Base-by-base conservation (phyloP, 2,888 invertebrate species). In the Helleia helle region DNA sequence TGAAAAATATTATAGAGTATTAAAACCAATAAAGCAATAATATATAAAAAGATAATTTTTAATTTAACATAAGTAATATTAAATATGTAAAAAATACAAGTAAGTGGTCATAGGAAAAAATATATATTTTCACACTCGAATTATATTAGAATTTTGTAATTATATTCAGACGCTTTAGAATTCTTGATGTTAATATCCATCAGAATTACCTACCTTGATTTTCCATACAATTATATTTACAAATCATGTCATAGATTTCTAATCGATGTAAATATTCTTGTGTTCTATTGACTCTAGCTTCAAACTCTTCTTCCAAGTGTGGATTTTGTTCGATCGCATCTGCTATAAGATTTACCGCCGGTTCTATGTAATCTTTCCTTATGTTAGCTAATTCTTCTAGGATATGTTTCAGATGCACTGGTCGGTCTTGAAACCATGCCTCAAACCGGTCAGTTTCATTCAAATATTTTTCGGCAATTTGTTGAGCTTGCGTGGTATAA, bases 371-470 rank as follows among this genome's bases (percentile, higher is more conserved):
- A 3, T 44, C 12, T 9, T 24, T 25, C 3, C 56, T 55, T 0
- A 41, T 42, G 3, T 22, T n/a, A 2, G 38, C 41, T n/a, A 70
- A 46, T 27, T 58, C 54, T n/a, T 58, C 37, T 13, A 73, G 26
- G 14, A 66, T 49, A 40, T 71, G 55, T 39, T 53, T 49, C n/a
- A 72, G 50, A 54, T 69, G 65, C 17, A 45, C 27, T 1, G 69
- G 64, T 2, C 56, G 55, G 14, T 57, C 44, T 12, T 48, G 27
- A 2, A 64, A 46, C 43, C 42, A 50, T 9, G 44, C 9, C 8
- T 45, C 46, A 17, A 61, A 59, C 2, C 47, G 30, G 26, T 55
- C 34, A 14, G 63, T 38, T 14, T 53, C 36, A 1, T 46, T 11
- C 9, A 47, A 12, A 43, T 59, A 41, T 24, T 49, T 51, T 12